Conservation (phyloP, 2,797 vertebrate genomes). For the Steatocranus sp. region DNA sequence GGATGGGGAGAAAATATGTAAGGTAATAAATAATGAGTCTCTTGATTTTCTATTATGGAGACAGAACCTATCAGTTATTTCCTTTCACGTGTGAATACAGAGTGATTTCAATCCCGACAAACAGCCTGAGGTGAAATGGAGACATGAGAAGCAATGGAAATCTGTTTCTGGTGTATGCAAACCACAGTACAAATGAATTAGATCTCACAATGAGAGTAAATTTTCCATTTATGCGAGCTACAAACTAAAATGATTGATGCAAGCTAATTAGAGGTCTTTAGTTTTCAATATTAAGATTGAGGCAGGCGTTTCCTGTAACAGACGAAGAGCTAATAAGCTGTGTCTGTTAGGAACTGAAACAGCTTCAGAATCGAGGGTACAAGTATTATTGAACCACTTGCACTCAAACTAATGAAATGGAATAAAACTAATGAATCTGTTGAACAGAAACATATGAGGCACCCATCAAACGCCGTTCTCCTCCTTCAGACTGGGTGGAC, state of each 20-base stretch:
- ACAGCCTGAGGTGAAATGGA: background rate
- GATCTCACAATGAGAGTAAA: background rate
- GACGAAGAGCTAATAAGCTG: background rate
- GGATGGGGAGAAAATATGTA: slow-evolving; percentile 3
- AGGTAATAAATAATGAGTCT: background rate
- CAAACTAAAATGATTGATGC: background rate
- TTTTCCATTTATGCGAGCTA: background rate
- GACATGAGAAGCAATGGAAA: background rate
- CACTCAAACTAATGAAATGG: background rate
- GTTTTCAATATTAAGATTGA: background rate
- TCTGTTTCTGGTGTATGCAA: background rate
- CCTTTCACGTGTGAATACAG: background rate
- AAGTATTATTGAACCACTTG: background rate
- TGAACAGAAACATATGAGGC: background rate
- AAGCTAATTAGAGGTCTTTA: background rate
- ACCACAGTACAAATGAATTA: background rate
- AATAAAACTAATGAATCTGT: background rate
- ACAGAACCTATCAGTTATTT: background rate
- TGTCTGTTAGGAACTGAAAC: background rate
- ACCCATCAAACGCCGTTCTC: background rate
- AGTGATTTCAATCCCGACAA: background rate
- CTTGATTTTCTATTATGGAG: background rate
- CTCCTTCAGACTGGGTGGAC: background rate
- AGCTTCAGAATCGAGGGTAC: background rate
- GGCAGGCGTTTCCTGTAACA: background rate